Conservation (phyloP, 2,797 vertebrate species). For the Erethizon dorsatum region DNA sequence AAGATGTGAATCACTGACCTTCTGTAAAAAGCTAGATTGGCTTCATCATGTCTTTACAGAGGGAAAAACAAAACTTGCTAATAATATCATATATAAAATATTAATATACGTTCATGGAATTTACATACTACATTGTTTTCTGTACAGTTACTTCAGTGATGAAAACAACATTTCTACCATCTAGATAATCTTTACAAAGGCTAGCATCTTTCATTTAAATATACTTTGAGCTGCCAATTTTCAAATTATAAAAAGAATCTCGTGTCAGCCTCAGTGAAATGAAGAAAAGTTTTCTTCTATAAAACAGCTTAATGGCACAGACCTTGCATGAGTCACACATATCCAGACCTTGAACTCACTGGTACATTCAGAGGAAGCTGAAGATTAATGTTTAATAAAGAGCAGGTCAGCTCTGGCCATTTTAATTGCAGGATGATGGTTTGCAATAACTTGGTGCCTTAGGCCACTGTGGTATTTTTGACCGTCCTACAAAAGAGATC, state of each 20-base stretch:
- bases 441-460: slow-evolving; percentile 82
- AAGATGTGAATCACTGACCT: not conserved
- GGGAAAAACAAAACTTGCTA: slow-evolving; percentile 77
- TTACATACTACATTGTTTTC: slow-evolving; percentile 72
- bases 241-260: slow-evolving; percentile 78
- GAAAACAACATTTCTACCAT: slow-evolving; percentile 53
- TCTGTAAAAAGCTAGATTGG: not conserved
- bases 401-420: slow-evolving; percentile 86
- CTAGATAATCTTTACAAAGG: slow-evolving; percentile 61
- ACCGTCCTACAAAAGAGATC: slow-evolving; percentile 71
- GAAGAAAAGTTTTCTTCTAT: slow-evolving; percentile 75
- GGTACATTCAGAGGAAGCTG: slow-evolving; percentile 81
- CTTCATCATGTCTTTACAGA: not conserved
- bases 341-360: slow-evolving; percentile 80
- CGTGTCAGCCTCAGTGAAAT: slow-evolving; percentile 66
- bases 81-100: slow-evolving; percentile 77
- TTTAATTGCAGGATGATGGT: slow-evolving; percentile 87
- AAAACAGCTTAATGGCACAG: slow-evolving; percentile 70
- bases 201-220: slow-evolving; percentile 70
- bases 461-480: slow-evolving; percentile 42
- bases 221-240: slow-evolving; percentile 78
- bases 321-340: slow-evolving; percentile 83
- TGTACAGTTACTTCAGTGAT: not conserved
- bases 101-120: slow-evolving; percentile 76
- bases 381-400: slow-evolving; percentile 88